Base-by-base conservation (phyloP, 2,888 invertebrate species). In the Lithophane leautieri region DNA sequence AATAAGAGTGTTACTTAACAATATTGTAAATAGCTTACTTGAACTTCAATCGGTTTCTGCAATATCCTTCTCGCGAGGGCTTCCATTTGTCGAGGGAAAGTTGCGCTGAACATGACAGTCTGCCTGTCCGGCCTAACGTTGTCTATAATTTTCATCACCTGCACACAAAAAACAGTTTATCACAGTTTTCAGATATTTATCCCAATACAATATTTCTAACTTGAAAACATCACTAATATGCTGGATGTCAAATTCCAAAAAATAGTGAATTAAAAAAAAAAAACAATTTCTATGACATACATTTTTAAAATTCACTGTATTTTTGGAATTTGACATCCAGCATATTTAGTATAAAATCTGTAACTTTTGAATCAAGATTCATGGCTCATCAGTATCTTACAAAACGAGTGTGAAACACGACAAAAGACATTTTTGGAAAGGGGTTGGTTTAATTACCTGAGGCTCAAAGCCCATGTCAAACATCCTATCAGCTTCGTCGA, bases 391-490 rank as follows among this genome's bases (percentile, higher is more conserved):
- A n/a, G 9, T 11, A n/a, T 22, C 22, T 3, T 0, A 52, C 9
- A 52, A n/a, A 54, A 54, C 11, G 12, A 9, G 12, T 12, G 54
- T 54, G n/a, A n/a, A 54, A 54, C n/a, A 0, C n/a, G 12, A 54
- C 54, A 12, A 54, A 54, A 12, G 54, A 54, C 16, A 25, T 25
- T 16, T n/a, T 54, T 12, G 4, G 1, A 54, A 54, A 9, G 19
- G 25, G 9, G 14, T 34, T 67, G 7, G 16, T 16, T 11, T 16
- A 22, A 34, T 73, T 85, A 97, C 98, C 97, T 99, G 99, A 0
- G 99, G 99, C 94, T 99, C 99, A 93, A 99, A 99, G 28, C 99
- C 99, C 99, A 99, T 99, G 93, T 99, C 99, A 93, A 99, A 99
- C 99, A 99, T 99, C 61, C 99, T 97, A 94, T 99, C 99, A 0